These are phyloP conservation scores for Anguilla anguilla DNA, from an alignment of 2,797 vertebrate genomes.

Conservation along the genomic window DNA sequence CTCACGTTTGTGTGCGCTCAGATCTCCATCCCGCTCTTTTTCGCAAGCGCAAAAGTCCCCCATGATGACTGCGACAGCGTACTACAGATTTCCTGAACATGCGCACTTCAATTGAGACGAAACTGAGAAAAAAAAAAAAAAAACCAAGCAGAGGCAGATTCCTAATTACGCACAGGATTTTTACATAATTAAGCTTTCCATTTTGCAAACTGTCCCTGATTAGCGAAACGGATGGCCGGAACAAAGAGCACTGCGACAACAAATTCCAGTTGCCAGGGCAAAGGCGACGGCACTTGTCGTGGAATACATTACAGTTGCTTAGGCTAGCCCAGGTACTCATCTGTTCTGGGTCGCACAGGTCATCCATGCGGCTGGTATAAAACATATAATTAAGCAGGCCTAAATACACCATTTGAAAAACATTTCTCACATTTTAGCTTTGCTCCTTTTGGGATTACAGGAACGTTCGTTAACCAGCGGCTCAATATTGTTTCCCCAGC, in stretches of 20 bases:
- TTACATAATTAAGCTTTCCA: conserved; percentile 36
- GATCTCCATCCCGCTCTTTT: not conserved
- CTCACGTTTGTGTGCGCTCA: not conserved
- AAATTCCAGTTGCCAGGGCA: conserved; percentile 38
- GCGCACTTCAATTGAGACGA: not conserved
- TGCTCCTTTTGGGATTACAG: conserved; percentile 45
- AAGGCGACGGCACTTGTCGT: conserved; percentile 37
- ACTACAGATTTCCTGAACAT: not conserved
- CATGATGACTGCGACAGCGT: not conserved
- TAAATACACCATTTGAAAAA: conserved; percentile 72
- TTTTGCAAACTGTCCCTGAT: conserved; percentile 60
- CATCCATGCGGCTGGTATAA: conserved; percentile 59
- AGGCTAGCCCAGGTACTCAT: conserved; percentile 51
- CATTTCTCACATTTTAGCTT: conserved; percentile 71
- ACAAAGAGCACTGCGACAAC: conserved; percentile 54
- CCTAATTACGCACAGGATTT: conserved; percentile 21
- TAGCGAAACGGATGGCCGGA: conserved; percentile 51
- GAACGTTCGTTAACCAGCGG: conserved; percentile 52
- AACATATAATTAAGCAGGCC: conserved; percentile 66
- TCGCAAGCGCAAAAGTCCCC: not conserved
- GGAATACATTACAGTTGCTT: conserved; percentile 39
- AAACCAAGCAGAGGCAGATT: not conserved
- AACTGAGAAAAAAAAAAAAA: not conserved
- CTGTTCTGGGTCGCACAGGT: conserved; percentile 56
- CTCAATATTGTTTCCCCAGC: conserved; percentile 59